phyloP scores from a whole-genome alignment of 2,888 invertebrate species.

The Drepanosiphum platanoidis region DNA sequence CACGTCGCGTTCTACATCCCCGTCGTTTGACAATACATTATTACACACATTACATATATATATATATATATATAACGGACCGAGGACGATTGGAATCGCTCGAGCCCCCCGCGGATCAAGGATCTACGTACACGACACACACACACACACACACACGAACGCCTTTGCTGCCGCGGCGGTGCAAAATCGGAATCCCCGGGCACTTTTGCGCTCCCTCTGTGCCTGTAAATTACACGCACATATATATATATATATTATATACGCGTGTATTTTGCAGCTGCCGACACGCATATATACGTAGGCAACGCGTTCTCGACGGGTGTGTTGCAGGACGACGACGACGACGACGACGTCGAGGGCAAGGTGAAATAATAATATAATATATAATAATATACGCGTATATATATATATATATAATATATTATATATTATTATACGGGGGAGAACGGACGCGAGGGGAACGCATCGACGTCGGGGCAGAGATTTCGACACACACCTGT shows the following conservation, averaged over 20 bases:
- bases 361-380: slow-evolving; percentile 52
- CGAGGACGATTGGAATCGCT: not conserved
- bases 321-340: not conserved
- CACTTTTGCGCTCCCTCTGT: not conserved
- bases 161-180: not conserved
- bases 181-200: slow-evolving; percentile 29
- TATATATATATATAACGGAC: slow-evolving; percentile 17
- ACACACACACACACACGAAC: not conserved
- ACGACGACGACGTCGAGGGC: not conserved
- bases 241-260: not conserved
- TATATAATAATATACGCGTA: not conserved
- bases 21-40: slow-evolving; percentile 3
- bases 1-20: slow-evolving; percentile 8
- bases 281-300: not conserved
- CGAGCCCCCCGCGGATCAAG: slow-evolving; percentile 2
- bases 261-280: slow-evolving; percentile 50
- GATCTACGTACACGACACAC: not conserved
- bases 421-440: too few relatives aligned
- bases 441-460: slow-evolving; percentile 1
- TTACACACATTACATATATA: not conserved
- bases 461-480: slow-evolving; percentile 24
- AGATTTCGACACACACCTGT: slow-evolving; percentile 62
- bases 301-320: slow-evolving; percentile 44
- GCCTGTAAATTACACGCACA: not conserved
- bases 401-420: not conserved